phyloP scores from a whole-genome alignment of 2,113 vertebrate genomes.

The Platichthys stellatus region DNA sequence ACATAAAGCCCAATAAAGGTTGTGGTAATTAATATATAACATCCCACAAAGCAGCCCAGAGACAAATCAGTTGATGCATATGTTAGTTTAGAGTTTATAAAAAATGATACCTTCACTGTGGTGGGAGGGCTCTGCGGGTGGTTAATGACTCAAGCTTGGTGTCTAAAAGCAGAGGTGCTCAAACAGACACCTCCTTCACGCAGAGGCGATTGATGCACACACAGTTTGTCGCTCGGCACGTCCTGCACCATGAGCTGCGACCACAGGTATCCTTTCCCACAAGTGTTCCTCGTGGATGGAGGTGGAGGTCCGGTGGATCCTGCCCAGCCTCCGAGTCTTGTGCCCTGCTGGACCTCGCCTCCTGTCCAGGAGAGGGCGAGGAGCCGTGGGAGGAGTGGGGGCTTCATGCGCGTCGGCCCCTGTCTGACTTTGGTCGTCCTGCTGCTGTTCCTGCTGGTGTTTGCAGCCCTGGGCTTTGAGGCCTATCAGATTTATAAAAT shows the following conservation, averaged over 20 bases:
- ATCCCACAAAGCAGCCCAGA: neutral
- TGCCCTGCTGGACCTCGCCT: conserved; percentile 66
- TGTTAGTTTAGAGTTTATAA: neutral
- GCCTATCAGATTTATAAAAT: conserved; percentile 61
- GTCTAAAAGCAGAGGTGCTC: conserved; percentile 32
- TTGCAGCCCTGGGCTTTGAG: conserved; percentile 64
- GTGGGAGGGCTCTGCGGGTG: conserved; percentile 61
- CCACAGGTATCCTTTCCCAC: conserved; percentile 62
- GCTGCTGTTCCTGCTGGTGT: conserved; percentile 70
- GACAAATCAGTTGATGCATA: neutral
- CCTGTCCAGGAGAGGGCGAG: conserved; percentile 44
- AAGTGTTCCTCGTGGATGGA: conserved; percentile 68
- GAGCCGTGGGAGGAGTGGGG: conserved; percentile 34
- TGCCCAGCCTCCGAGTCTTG: conserved; percentile 13
- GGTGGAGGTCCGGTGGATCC: conserved; percentile 1
- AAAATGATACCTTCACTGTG: neutral
- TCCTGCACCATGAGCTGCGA: conserved; percentile 65
- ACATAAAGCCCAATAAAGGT: too few relatives aligned
- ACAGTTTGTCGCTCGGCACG: neutral
- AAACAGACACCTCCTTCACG: conserved; percentile 41
- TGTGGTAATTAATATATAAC: neutral
- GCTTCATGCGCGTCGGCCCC: conserved; percentile 52
- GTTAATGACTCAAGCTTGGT: conserved; percentile 17
- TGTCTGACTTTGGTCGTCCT: conserved; percentile 29
- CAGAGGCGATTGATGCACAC: conserved; percentile 27